A percentile compares a stretch with the other conserved stretches of the same genome.
Evolutionary conservation across 2,888 invertebrate species (phyloP).

Genomic region (Campoletis raptor): DNA sequence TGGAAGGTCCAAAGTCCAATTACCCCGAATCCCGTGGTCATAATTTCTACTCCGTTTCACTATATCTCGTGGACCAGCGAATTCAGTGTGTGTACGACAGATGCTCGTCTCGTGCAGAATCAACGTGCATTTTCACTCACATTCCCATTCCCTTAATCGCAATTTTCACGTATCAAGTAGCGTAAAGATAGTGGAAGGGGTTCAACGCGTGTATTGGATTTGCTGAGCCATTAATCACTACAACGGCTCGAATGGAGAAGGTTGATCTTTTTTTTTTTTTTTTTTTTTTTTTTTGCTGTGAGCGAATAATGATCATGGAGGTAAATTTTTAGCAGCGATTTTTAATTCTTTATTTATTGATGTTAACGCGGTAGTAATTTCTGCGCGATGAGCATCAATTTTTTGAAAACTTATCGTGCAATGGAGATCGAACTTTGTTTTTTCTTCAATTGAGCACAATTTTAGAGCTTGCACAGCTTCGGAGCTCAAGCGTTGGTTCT

Average conservation of each 20-base stretch:
- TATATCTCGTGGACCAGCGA: slow-evolving; percentile 27
- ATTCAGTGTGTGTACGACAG: slow-evolving; percentile 27
- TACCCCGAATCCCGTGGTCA: slow-evolving; percentile 65
- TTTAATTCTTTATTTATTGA: background rate
- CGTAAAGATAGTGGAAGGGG: background rate
- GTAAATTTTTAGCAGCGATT: background rate
- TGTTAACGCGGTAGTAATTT: background rate
- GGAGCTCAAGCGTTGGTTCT: background rate
- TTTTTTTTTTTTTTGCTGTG: too few relatives aligned
- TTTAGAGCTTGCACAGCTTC: background rate
- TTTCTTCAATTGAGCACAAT: background rate
- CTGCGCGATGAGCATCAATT: background rate
- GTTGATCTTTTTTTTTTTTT: slow-evolving; percentile 2
- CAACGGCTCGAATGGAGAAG: slow-evolving; percentile 11
- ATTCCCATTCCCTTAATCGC: background rate
- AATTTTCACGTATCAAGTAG: slow-evolving; percentile 11
- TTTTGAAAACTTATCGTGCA: background rate
- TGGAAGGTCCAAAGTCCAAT: slow-evolving; percentile 66
- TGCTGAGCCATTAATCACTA: slow-evolving; percentile 11
- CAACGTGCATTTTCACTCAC: slow-evolving; percentile 8
- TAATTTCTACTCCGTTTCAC: slow-evolving; percentile 68
- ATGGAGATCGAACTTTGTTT: background rate
- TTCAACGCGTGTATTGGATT: slow-evolving; percentile 5
- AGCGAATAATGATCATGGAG: slow-evolving; percentile 1
- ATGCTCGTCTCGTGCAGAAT: slow-evolving; percentile 27